phyloP scores from a whole-genome alignment of 2,888 invertebrate species.

The Hypena proboscidalis region DNA sequence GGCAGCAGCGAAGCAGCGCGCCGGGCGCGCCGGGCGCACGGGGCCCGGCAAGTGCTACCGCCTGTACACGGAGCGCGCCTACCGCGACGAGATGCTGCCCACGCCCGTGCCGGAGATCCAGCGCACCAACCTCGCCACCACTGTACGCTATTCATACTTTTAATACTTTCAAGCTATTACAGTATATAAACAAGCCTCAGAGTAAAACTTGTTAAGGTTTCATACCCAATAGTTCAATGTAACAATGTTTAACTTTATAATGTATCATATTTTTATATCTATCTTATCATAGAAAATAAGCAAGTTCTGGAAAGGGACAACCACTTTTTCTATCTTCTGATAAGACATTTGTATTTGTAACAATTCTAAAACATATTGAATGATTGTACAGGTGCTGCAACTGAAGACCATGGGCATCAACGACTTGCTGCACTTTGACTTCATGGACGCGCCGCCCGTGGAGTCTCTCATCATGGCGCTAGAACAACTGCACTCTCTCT shows the following conservation, averaged over 20 bases:
- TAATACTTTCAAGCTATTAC: no score
- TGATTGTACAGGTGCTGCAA: conserved; percentile 92
- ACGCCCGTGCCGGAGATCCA: conserved; percentile 99
- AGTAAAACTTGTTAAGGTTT: no score
- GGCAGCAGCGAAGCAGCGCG: conserved; percentile 99
- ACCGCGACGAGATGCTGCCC: conserved; percentile 99
- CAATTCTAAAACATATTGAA: background rate
- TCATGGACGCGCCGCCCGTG: conserved; percentile 99
- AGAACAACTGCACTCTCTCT: conserved; percentile 98
- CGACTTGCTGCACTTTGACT: conserved; percentile 98
- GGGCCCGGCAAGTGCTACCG: conserved; percentile 99
- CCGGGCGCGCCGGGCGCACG: conserved; percentile 98
- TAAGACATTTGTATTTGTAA: no score
- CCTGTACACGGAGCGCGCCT: conserved; percentile 98
- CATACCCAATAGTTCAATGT: no score
- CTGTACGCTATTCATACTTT: conserved; percentile 71
- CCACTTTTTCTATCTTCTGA: no score
- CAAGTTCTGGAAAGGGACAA: no score
- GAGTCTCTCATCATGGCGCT: conserved; percentile 99
- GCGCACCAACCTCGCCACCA: conserved; percentile 98
- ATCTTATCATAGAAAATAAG: no score
- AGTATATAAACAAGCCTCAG: no score
- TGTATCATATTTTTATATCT: no score
- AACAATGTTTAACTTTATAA: no score
- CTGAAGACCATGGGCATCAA: conserved; percentile 99